Evolutionary conservation across 1,140 invertebrate species (phyloP).

Genomic region (Saccostrea echinata): DNA sequence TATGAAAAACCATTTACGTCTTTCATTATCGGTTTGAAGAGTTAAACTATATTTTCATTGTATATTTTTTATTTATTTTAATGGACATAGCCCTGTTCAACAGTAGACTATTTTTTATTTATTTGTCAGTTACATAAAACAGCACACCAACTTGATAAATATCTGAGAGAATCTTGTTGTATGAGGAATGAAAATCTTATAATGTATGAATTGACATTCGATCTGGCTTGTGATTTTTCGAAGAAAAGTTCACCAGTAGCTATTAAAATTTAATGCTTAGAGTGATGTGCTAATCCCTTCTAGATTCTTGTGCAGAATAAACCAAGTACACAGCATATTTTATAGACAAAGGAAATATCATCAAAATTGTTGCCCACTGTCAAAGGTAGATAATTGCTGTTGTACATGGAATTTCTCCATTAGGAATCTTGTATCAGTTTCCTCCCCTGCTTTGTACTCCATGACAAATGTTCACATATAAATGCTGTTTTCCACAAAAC

Average conservation of each 20-base stretch:
- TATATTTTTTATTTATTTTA: constrained; percentile 33
- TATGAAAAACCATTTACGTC: constrained; percentile 19
- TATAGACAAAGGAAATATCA: background rate
- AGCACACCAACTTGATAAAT: background rate
- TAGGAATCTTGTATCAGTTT: background rate
- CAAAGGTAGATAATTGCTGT: background rate
- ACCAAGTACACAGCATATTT: background rate
- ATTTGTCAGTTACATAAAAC: background rate
- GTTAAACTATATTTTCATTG: constrained; percentile 30
- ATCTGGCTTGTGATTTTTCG: background rate
- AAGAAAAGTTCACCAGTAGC: constrained; percentile 26
- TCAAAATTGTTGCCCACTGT: background rate
- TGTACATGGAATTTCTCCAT: background rate
- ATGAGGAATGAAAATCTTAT: background rate
- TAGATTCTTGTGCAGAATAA: background rate
- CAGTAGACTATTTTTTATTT: background rate
- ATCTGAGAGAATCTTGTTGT: background rate
- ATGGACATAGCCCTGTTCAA: background rate
- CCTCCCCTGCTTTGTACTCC: constrained; percentile 29
- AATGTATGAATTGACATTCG: constrained; percentile 4
- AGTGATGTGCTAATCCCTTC: background rate
- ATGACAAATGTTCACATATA: constrained; percentile 37
- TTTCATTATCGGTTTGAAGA: constrained; percentile 13
- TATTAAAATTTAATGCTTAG: constrained; percentile 12
- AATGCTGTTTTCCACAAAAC: constrained; percentile 18